Base-by-base conservation (phyloP, 53 echinoderm and acorn worm species). In the Holothuria scabra region DNA sequence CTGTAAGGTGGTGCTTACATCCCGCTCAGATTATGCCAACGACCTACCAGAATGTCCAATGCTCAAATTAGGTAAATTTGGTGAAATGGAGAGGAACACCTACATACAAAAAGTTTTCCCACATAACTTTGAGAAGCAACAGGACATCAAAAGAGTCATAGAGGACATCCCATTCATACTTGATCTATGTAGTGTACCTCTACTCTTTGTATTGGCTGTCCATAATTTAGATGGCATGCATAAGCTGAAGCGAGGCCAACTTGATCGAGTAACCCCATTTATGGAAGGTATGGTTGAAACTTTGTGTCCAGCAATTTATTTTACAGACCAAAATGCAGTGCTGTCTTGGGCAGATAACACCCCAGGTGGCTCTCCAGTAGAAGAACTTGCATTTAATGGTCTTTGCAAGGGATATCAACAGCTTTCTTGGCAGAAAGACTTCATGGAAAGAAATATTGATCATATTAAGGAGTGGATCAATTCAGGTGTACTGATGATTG, bases 381-480 rank as follows among this genome's bases (percentile, higher is more conserved):
- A 28, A 33, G 35, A 68, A 34, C 68, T 68, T 68, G 68, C 68
- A 18, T 68, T 68, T 4, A 68, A 68, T 68, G 68, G 68, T 8
- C 31, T 68, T 14, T 68, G 68, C 22, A 68, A 41, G 41, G 68
- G 68, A 34, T 37, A 10, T 12, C 68, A 68, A 33, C 68, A 68
- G 68, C 41, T 68, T 34, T 14, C 41, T 9, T 68, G 68, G 68
- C 68, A 68, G 35, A 68, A 34, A 68, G 16, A 68, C 5, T 68
- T 68, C 41, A 41, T 68, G 20, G 68, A 33, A 14, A 31, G 35
- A 13, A 37, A 68, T 68, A 41, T 68, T 33, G 18, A 34, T 12
- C 34, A 68, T 68, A 68, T 34, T 34, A 68, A 68, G 34, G 33
- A 31, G n/a, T 68, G 68, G 68, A 68, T 68, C 12, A 35, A 68